Evolutionary conservation across 2,113 vertebrate genomes (phyloP).

Genomic region (Toxotes chatareus): DNA sequence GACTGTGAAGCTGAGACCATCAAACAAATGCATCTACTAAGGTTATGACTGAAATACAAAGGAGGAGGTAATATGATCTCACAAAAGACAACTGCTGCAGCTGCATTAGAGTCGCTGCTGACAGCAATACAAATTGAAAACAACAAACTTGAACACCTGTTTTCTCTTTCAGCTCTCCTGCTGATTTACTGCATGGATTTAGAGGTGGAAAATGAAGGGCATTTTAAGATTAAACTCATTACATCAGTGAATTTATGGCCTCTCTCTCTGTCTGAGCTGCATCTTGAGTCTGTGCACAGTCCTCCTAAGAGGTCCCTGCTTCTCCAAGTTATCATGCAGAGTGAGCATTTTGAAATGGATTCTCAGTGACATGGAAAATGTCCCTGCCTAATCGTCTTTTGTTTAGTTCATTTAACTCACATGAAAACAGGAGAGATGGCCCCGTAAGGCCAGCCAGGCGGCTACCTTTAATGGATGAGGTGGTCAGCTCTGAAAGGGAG

Average conservation of each 20-base stretch:
- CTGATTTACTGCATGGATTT: constrained; percentile 62
- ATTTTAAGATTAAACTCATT: constrained; percentile 67
- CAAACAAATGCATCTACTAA: not conserved
- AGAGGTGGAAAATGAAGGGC: constrained; percentile 56
- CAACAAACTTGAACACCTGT: constrained; percentile 52
- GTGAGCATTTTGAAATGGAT: constrained; percentile 79
- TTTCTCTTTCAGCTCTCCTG: constrained; percentile 36
- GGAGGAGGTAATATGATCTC: constrained; percentile 2
- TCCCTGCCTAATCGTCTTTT: constrained; percentile 83
- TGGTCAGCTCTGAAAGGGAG: constrained; percentile 69
- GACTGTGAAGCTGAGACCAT: not conserved
- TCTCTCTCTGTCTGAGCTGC: constrained; percentile 23
- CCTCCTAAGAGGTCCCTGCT: constrained; percentile 53
- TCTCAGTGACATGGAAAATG: constrained; percentile 83
- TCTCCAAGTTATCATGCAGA: constrained; percentile 63
- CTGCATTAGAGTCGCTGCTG: constrained; percentile 10
- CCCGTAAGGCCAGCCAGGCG: constrained; percentile 65
- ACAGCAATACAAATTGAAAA: constrained; percentile 47
- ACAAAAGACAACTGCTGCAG: constrained; percentile 16
- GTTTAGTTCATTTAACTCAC: constrained; percentile 75
- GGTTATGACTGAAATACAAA: not conserved
- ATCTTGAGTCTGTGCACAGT: constrained; percentile 2
- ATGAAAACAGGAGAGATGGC: constrained; percentile 71
- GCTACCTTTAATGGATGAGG: constrained; percentile 76
- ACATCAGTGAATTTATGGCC: constrained; percentile 51